phyloP scores from a whole-genome alignment of 1,140 invertebrate species.

The Aphelenchoides fujianensis region DNA sequence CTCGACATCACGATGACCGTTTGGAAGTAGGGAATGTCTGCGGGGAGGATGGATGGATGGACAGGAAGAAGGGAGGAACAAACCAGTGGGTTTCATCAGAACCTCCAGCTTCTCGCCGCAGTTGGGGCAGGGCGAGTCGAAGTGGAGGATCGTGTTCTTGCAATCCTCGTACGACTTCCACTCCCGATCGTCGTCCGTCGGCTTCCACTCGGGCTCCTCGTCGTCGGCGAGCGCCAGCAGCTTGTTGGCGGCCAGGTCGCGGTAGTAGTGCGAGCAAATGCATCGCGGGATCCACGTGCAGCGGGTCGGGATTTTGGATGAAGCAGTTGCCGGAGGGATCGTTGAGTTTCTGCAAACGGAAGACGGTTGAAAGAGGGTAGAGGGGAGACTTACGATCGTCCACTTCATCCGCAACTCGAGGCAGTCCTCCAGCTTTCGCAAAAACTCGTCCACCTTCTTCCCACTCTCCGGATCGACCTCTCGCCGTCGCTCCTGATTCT shows the following conservation, averaged over 20 bases:
- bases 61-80: too few species aligned
- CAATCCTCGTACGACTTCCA: conserved; percentile 68
- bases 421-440: conserved; percentile 71
- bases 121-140: conserved; percentile 80
- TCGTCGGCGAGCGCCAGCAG: conserved; percentile 70
- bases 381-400: conserved; percentile 67
- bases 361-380: not conserved
- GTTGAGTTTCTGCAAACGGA: conserved; percentile 71
- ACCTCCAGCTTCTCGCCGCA: conserved; percentile 80
- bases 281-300: conserved; percentile 72
- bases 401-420: conserved; percentile 71
- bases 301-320: conserved; percentile 78
- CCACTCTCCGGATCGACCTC: conserved; percentile 73
- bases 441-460: conserved; percentile 75
- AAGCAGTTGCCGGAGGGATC: conserved; percentile 91
- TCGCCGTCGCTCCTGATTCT: conserved; percentile 73
- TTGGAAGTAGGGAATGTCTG: conserved; percentile 91
- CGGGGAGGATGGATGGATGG: too few species aligned
- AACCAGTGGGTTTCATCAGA: conserved; percentile 93
- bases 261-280: conserved; percentile 71
- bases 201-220: conserved; percentile 52
- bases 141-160: conserved; percentile 77
- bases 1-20: conserved; percentile 95
- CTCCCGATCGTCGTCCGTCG: conserved; percentile 62
- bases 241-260: conserved; percentile 76